A percentile compares a stretch with the other conserved stretches of the same genome.
phyloP scores from a whole-genome alignment of 2,797 vertebrate species.

The Halcyon smyrnensis region DNA sequence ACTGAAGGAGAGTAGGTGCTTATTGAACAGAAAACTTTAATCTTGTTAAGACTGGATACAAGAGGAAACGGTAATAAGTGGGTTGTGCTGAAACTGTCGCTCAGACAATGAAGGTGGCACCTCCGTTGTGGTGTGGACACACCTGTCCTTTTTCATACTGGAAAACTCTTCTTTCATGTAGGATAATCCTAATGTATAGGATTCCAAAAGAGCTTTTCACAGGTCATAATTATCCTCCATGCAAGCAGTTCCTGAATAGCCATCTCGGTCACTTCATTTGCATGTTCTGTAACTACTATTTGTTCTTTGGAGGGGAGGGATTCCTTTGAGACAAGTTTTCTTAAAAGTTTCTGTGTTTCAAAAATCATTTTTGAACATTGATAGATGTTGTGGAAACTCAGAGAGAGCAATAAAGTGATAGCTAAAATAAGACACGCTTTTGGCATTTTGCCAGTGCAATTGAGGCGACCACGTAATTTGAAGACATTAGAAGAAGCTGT shows the following conservation, averaged over 20 bases:
- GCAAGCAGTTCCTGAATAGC: conserved; percentile 17
- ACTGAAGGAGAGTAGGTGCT: background rate
- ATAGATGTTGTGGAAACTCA: background rate
- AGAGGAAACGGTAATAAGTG: conserved; percentile 56
- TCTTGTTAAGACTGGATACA: conserved; percentile 66
- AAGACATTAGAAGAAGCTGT: background rate
- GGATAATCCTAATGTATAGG: conserved; percentile 61
- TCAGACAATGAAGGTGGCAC: conserved; percentile 54
- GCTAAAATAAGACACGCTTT: background rate
- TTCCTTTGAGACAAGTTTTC: conserved; percentile 8
- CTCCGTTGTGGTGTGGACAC: conserved; percentile 16
- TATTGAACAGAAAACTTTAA: conserved; percentile 58
- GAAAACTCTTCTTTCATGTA: conserved; percentile 57
- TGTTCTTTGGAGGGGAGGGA: conserved; percentile 17
- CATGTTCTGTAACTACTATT: background rate
- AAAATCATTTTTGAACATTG: background rate
- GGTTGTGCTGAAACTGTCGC: conserved; percentile 40
- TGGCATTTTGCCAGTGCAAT: background rate
- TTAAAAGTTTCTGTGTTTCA: background rate
- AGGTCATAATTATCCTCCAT: conserved; percentile 57
- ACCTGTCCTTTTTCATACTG: conserved; percentile 69
- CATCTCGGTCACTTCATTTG: conserved; percentile 2
- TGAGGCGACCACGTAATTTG: background rate
- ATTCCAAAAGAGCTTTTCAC: conserved; percentile 62
- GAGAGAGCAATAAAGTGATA: background rate